Evolutionary conservation across 2,888 invertebrate genomes (phyloP).

Genomic region (Pyrrhosoma nymphula): DNA sequence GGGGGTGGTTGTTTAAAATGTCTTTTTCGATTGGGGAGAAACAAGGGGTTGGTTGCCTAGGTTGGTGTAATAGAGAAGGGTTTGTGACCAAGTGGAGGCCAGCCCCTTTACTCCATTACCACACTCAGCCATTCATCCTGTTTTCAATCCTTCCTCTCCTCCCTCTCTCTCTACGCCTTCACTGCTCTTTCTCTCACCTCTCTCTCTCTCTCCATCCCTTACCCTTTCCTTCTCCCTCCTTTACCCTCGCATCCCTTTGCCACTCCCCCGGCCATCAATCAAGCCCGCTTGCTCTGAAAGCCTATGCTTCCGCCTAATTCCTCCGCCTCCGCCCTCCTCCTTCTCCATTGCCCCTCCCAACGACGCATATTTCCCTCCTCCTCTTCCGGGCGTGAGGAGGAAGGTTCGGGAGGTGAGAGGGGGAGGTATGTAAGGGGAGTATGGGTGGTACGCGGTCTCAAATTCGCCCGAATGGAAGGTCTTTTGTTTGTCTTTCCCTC

Average conservation of each 20-base stretch:
- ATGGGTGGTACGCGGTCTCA: neutral
- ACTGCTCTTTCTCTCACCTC: neutral
- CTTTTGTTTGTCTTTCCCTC: constrained; percentile 36
- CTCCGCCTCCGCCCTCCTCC: neutral
- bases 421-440: neutral
- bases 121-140: neutral
- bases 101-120: constrained; percentile 25
- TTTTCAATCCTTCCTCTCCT: constrained; percentile 14
- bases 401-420: neutral
- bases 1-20: no score
- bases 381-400: constrained; percentile 6
- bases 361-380: constrained; percentile 23
- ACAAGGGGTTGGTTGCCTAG: neutral
- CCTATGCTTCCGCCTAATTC: constrained; percentile 36
- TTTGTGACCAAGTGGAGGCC: neutral
- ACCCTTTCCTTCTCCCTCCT: neutral
- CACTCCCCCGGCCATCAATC: constrained; percentile 16
- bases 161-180: neutral
- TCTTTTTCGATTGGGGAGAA: neutral
- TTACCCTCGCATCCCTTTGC: neutral
- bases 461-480: constrained; percentile 32
- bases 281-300: constrained; percentile 20
- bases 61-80: neutral
- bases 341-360: neutral
- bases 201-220: neutral